These are phyloP conservation scores for Keiferia lycopersicella DNA, from an alignment of 2,888 invertebrate genomes.

Conservation along the genomic window DNA sequence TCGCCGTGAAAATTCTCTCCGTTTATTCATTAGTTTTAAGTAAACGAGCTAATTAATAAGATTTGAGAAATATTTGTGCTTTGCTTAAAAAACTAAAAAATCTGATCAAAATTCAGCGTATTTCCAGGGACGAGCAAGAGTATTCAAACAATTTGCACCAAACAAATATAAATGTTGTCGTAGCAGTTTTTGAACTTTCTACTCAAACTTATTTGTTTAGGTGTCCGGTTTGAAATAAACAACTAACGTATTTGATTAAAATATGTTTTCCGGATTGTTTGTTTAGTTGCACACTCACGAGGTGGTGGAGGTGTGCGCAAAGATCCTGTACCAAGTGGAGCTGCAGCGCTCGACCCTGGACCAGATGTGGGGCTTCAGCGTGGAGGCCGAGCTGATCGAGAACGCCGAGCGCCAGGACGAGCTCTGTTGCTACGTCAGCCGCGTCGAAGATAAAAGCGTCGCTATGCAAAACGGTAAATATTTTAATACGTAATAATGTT, in stretches of 20 bases:
- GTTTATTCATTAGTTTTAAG: not conserved
- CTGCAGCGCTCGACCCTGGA: constrained; percentile 93
- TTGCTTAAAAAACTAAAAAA: not conserved
- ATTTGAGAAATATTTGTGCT: not conserved
- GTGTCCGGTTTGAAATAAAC: not conserved
- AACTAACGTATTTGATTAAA: not conserved
- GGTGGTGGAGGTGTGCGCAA: constrained; percentile 97
- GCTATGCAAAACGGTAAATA: constrained; percentile 95
- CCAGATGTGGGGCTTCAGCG: constrained; percentile 99
- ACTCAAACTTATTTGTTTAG: not conserved
- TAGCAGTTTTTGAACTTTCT: not conserved
- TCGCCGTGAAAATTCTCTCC: constrained; percentile 1
- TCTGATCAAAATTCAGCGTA: not conserved
- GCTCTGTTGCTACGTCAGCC: constrained; percentile 97
- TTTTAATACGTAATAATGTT: not conserved
- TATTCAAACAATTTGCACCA: constrained; percentile 1
- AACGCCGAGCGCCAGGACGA: constrained; percentile 98
- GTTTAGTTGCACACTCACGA: constrained; percentile 94
- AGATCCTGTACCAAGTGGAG: constrained; percentile 98
- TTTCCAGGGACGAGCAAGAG: not conserved
- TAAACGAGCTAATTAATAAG: not conserved
- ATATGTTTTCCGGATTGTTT: constrained; percentile 28
- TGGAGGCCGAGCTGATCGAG: constrained; percentile 98
- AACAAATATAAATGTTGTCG: not conserved
- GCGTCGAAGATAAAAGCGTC: constrained; percentile 97